Percentiles rank a stretch among this genome's conserved stretches.
Evolutionary conservation across 2,888 invertebrate species (phyloP).

Genomic region (Digitonthophagus gazella): DNA sequence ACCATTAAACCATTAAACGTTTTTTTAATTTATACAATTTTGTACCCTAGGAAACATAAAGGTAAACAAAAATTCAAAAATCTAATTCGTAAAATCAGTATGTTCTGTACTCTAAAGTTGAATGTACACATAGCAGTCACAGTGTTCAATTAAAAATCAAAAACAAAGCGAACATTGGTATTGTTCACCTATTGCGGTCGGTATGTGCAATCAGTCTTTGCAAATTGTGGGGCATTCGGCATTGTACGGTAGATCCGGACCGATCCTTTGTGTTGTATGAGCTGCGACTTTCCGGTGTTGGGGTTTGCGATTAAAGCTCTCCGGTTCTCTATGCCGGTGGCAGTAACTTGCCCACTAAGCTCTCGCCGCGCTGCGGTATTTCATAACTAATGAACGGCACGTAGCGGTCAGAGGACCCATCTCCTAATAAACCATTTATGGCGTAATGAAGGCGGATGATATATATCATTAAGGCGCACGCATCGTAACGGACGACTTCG

Average conservation of each 20-base stretch:
- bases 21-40: too few species aligned
- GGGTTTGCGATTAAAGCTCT: neutral
- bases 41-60: too few species aligned
- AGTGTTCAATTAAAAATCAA: neutral
- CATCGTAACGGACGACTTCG: neutral
- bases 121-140: neutral
- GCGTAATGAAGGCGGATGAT: conserved; percentile 25
- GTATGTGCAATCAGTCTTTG: neutral
- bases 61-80: too few species aligned
- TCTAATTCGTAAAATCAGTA: too few species aligned
- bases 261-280: neutral
- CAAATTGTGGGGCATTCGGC: neutral
- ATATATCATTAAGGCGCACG: conserved; percentile 16
- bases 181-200: neutral
- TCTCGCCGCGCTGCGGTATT: neutral
- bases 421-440: conserved; percentile 27
- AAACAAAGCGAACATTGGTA: neutral
- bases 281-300: neutral
- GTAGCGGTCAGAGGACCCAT: neutral
- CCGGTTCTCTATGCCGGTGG: neutral
- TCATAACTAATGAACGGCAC: conserved; percentile 5
- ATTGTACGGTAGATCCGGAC: neutral
- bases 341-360: neutral
- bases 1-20: too few species aligned
- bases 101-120: too few species aligned